A percentile compares a stretch with the other conserved stretches of the same genome.
phyloP scores from a whole-genome alignment of 35 echinoderm and acorn worm species.

The Heliocidaris tuberculata region DNA sequence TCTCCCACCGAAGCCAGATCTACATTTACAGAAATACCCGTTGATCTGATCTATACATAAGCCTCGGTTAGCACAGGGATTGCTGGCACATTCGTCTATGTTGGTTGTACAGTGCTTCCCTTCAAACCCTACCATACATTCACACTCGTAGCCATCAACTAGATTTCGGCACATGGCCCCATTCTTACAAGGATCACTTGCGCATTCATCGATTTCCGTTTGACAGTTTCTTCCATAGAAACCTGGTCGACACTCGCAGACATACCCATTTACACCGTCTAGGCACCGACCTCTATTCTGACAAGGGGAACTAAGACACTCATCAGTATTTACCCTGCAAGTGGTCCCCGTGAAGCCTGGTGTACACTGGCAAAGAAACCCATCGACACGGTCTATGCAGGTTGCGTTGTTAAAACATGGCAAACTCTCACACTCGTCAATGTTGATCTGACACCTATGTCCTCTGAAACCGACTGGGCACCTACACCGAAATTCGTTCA shows the following conservation, averaged over 20 bases:
- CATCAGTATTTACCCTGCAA: constrained; percentile 62
- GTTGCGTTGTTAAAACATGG: constrained; percentile 54
- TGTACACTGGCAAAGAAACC: constrained; percentile 43
- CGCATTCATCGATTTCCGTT: constrained; percentile 62
- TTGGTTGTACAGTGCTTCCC: constrained; percentile 58
- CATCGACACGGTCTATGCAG: constrained; percentile 43
- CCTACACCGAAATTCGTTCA: constrained; percentile 5
- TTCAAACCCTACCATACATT: constrained; percentile 49
- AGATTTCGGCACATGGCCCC: constrained; percentile 42
- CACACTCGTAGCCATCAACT: constrained; percentile 54
- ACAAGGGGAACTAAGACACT: constrained; percentile 69
- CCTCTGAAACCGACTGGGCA: neutral
- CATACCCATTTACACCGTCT: constrained; percentile 68
- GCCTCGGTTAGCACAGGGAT: constrained; percentile 66
- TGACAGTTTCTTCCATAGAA: constrained; percentile 60
- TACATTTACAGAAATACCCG: constrained; percentile 75
- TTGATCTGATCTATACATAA: constrained; percentile 66
- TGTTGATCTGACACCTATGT: constrained; percentile 37
- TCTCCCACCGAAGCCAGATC: constrained; percentile 39
- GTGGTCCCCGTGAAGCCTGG: constrained; percentile 38
- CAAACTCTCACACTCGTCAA: constrained; percentile 52
- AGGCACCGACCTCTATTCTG: constrained; percentile 64
- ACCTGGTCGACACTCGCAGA: constrained; percentile 63
- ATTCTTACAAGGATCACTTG: constrained; percentile 54
- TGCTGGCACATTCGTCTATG: constrained; percentile 50